phyloP scores from a whole-genome alignment of 2,113 vertebrate species.

The Anarhynchus alexandrinus region DNA sequence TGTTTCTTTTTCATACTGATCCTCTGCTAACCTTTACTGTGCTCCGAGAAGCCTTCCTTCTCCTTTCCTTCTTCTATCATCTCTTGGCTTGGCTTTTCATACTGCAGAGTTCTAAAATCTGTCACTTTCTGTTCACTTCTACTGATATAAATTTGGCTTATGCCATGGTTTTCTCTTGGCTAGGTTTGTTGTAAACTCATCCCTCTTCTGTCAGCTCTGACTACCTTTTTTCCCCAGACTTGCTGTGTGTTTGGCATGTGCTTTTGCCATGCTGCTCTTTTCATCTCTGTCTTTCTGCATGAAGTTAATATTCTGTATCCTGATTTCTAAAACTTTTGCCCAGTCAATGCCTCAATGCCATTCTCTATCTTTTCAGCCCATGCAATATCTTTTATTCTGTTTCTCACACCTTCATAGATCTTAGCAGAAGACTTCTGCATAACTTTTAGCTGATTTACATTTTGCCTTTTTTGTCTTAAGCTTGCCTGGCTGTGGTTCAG shows the following conservation, averaged over 20 bases:
- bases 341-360: neutral
- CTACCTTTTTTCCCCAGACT: neutral
- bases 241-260: neutral
- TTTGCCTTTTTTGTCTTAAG: neutral
- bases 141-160: slow-evolving; percentile 7
- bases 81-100: neutral
- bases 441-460: neutral
- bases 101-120: neutral
- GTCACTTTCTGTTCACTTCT: neutral
- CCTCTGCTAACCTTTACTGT: neutral
- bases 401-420: neutral
- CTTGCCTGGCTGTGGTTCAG: neutral
- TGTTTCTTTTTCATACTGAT: neutral
- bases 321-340: neutral
- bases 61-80: neutral
- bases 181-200: slow-evolving; percentile 17
- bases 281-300: neutral
- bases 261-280: neutral
- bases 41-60: neutral
- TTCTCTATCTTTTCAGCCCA: neutral
- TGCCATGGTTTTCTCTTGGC: slow-evolving; percentile 29
- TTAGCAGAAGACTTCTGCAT: neutral
- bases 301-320: neutral
- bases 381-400: neutral
- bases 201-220: neutral